These are phyloP conservation scores for Anas platyrhynchos DNA, from an alignment of 2,113 vertebrate species.

Conservation along the genomic window DNA sequence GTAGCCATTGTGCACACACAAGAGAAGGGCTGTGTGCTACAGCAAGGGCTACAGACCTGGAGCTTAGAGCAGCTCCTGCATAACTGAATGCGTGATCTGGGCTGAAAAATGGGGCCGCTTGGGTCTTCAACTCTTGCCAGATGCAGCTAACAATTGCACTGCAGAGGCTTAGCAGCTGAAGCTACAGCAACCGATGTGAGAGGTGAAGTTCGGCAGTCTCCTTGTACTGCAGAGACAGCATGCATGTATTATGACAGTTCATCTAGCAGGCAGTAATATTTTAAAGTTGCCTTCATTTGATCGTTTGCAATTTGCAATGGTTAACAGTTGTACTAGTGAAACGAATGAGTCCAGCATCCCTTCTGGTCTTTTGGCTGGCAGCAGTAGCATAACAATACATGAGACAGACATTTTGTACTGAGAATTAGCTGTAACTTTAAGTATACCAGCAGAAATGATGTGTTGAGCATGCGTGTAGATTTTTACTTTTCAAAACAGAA, in stretches of 20 bases:
- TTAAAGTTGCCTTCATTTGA: background rate
- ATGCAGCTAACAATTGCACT: background rate
- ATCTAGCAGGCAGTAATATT: background rate
- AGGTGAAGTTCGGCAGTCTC: background rate
- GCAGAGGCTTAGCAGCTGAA: background rate
- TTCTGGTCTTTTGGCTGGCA: background rate
- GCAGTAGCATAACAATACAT: background rate
- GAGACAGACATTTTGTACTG: background rate
- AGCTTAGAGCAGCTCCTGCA: background rate
- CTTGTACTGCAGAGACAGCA: fast-evolving
- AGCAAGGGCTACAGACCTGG: background rate
- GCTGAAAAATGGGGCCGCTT: fast-evolving
- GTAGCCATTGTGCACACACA: no score
- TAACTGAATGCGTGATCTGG: fast-evolving
- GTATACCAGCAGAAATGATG: background rate
- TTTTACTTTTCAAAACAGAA: background rate
- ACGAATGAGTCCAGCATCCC: background rate
- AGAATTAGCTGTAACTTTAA: background rate
- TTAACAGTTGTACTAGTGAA: background rate
- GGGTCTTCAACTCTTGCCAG: background rate
- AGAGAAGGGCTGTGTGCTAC: background rate
- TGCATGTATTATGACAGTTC: fast-evolving
- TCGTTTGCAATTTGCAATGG: background rate
- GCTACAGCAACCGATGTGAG: no score
- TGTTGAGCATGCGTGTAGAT: background rate